A percentile compares a stretch with the other conserved stretches of the same genome.
Evolutionary conservation across 1,140 invertebrate species (phyloP).

Genomic region (Trachymyrmex septentrionalis): DNA sequence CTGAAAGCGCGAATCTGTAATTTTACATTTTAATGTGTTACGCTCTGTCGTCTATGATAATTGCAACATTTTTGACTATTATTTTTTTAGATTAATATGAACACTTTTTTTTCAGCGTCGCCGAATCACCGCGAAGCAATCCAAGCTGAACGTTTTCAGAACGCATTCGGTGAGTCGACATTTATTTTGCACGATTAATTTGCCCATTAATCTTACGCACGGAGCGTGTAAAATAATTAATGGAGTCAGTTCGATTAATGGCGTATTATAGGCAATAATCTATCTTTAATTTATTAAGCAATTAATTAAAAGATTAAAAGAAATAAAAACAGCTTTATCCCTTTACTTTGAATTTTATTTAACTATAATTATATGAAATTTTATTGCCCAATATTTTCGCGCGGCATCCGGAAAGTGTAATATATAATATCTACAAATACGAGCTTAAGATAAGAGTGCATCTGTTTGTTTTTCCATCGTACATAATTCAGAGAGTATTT

Average conservation of each 20-base stretch:
- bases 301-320: too few species aligned
- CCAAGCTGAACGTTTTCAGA: conserved; percentile 34
- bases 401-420: background rate
- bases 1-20: conserved; percentile 47
- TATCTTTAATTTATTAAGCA: background rate
- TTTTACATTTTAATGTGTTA: conserved; percentile 48
- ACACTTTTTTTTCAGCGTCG: conserved; percentile 27
- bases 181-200: conserved; percentile 48
- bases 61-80: background rate
- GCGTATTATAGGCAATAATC: background rate
- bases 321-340: background rate
- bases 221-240: background rate
- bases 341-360: background rate
- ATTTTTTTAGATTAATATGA: conserved; percentile 13
- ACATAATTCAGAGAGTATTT: background rate
- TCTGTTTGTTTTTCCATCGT: background rate
- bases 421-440: background rate
- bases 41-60: conserved; percentile 11
- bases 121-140: conserved; percentile 32
- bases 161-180: conserved; percentile 38
- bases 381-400: background rate
- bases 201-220: background rate
- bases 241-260: conserved; percentile 1
- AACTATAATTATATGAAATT: background rate
- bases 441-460: background rate